Conservation (phyloP, 2,113 vertebrate genomes). For the Labeo catla region DNA sequence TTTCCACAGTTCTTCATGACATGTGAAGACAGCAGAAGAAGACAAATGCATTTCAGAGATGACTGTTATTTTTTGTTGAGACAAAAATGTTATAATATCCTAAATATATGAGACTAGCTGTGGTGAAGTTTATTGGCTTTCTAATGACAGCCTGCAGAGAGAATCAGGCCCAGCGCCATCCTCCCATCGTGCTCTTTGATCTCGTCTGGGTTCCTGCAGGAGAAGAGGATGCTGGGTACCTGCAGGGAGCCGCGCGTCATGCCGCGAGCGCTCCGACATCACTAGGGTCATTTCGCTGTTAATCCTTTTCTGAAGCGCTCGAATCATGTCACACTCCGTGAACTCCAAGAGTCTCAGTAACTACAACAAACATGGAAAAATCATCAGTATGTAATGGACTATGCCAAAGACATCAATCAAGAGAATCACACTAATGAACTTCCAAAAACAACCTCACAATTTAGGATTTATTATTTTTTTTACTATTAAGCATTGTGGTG, state of each 20-base stretch:
- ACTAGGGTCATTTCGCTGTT: constrained; percentile 70
- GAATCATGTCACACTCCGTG: constrained; percentile 78
- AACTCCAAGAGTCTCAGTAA: constrained; percentile 81
- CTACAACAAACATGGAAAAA: constrained; percentile 59
- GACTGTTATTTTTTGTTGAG: not conserved
- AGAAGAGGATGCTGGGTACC: constrained; percentile 59
- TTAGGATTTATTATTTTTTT: not conserved
- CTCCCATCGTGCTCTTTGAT: not conserved
- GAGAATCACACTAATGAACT: not conserved
- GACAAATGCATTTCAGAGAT: not conserved
- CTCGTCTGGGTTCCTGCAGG: not conserved
- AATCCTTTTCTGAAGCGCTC: constrained; percentile 73
- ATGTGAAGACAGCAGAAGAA: not conserved
- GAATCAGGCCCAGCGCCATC: not conserved
- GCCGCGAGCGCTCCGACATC: constrained; percentile 73
- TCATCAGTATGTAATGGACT: not conserved
- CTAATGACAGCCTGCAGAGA: not conserved
- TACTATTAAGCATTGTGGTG: not conserved
- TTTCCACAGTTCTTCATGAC: constrained; percentile 77
- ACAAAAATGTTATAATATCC: not conserved
- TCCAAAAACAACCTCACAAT: not conserved
- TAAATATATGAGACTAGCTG: not conserved
- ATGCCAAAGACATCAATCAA: not conserved
- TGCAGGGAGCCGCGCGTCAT: constrained; percentile 68
- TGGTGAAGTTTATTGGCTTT: constrained; percentile 6